Base-by-base conservation (phyloP, 2,888 invertebrate genomes). In the Leptinotarsa tumamoca region DNA sequence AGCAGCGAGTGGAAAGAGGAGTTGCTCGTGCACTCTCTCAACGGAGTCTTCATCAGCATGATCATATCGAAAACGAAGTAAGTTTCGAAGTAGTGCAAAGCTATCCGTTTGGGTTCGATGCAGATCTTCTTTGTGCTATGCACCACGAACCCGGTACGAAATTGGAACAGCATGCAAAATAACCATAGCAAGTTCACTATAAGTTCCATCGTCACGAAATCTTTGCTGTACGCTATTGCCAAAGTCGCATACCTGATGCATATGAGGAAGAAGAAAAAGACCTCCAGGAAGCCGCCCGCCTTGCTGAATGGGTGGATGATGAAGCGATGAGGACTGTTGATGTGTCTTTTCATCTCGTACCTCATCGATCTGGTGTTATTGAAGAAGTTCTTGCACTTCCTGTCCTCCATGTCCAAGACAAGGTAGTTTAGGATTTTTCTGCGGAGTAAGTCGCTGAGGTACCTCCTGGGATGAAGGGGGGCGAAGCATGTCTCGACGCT, bases 301-400 rank as follows among this genome's bases (percentile, higher is more conserved):
- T 72, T 76, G 51, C 79, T 79, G 52, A 78, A 78, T 0, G 79
- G 79, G 67, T 79, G 79, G n/a, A 79, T 68, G 18, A 75, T 67
- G 52, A 61, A 77, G 17, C 17, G 18, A 23, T 78, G 66, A 5
- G 67, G 52, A 43, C 75, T 71, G 14, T 66, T 58, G 7, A 56
- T 56, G 50, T 79, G 73, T 58, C 75, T 76, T 18, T 18, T 77
- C 4, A 76, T 49, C 52, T 76, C 78, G 1, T 43, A 58, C 18
- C 63, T 56, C 52, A 67, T 71, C 3, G 63, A 17, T 1, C 75
- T 73, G 17, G 63, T 68, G 68, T 74, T 76, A 5, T n/a, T 18
- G 56, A 76, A 77, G 33, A 77, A 72, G 10, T 50, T 27, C 54
- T 72, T 75, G 18, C 73, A 72, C 23, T 66, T 67, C 0, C 10